Evolutionary conservation across 1,140 invertebrate genomes (phyloP).

Genomic region (Hesperophylax magnus): DNA sequence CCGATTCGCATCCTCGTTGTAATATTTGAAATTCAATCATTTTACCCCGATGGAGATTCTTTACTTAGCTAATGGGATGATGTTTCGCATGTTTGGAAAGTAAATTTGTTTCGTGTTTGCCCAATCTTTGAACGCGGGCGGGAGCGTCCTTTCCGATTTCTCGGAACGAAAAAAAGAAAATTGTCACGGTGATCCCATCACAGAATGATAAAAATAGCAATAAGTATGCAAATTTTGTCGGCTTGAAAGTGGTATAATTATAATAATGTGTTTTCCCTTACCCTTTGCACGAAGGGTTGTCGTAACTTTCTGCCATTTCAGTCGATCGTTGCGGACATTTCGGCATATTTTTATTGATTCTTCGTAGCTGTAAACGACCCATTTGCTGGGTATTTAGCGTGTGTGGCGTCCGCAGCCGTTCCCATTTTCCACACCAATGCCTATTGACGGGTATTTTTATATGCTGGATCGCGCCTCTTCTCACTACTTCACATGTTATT

Average conservation of each 20-base stretch:
- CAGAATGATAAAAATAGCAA: neutral
- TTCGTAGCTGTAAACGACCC: neutral
- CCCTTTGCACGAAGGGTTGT: neutral
- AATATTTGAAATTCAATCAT: neutral
- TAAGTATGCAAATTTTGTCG: constrained; percentile 12
- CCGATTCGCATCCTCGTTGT: neutral
- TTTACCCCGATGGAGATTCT: neutral
- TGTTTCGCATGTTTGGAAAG: neutral
- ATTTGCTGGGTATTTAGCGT: neutral
- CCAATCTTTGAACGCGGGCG: neutral
- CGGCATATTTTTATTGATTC: constrained; percentile 7
- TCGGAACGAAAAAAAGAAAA: neutral
- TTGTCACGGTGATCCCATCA: neutral
- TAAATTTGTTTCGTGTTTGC: neutral
- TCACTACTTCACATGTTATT: neutral
- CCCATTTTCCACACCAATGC: neutral
- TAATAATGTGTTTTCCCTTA: constrained; percentile 11
- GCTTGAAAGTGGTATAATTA: constrained; percentile 3
- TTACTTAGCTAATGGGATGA: neutral
- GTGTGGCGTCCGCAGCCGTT: neutral
- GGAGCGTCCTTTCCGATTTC: neutral
- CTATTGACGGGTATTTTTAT: neutral
- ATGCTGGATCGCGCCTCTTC: too few species aligned
- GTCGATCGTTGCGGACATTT: constrained; percentile 13
- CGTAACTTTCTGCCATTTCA: constrained; percentile 13